Evolutionary conservation across 1,140 invertebrate genomes (phyloP), one percentile per base, ranked within the genome.

Genomic region (Ganaspis sp.): DNA sequence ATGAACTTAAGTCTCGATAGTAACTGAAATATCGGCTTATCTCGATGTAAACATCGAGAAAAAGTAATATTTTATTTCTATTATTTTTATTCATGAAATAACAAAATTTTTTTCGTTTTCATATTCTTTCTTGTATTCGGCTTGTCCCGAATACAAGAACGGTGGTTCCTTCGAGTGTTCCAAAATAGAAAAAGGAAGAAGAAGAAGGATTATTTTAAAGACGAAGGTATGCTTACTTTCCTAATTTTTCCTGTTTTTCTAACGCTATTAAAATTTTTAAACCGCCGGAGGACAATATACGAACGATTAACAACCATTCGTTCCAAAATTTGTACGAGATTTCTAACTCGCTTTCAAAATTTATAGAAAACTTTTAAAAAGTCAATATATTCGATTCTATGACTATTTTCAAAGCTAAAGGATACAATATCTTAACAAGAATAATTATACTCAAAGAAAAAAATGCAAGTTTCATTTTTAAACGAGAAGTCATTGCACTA

Each of bases 121-220:
- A n/a, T 49, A 8, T n/a, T 64, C 15, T 64, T 64, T 64, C 26
- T 29, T 64, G 58, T 64, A 64, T 26, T 64, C 12, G 26, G 58
- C 6, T n/a, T 8, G 23, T n/a, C 23, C 58, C 58, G 58, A 64
- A 64, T 64, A 64, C 58, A 64, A n/a, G 58, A 15, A 29, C 26
- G 58, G 26, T 64, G 9, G 15, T n/a, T n/a, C 12, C 12, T 64
- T 64, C 21, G 58, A n/a, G 58, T 64, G 26, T 64, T 64, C 29
- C 15, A 64, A 64, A 29, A n/a, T 15, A 34, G n/a, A 1, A n/a
- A 6, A 5, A n/a, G 15, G 12, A n/a, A 64, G 15, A 29, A 64
- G 58, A 29, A 64, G 23, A 23, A 23, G 53, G 58, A 64, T 34
- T 29, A 64, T 6, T 29, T 29, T 21, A 15, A 5, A 15, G n/a